Percentiles rank a stretch among this genome's conserved stretches.
Conservation (phyloP, 2,797 vertebrate species). For the Meriones psammophilus region DNA sequence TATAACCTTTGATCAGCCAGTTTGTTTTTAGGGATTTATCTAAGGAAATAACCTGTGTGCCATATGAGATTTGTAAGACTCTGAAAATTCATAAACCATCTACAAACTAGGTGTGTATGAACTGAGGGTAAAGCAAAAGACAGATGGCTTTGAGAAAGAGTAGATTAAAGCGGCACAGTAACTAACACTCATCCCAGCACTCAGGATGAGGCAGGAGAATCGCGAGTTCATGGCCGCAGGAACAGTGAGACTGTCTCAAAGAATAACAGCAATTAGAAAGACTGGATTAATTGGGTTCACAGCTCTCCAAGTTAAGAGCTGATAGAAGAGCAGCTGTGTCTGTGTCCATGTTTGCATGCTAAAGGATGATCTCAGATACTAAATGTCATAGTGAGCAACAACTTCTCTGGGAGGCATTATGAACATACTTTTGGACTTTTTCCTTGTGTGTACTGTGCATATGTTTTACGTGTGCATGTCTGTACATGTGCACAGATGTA, state of each 20-base stretch:
- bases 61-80: not conserved
- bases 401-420: not conserved
- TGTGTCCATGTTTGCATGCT: not conserved
- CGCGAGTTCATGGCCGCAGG: not conserved
- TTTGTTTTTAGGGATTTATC: conserved; percentile 58
- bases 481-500: not conserved
- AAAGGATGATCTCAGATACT: conserved; percentile 2
- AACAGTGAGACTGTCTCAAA: not conserved
- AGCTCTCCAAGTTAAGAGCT: conserved; percentile 8
- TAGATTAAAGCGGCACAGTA: not conserved
- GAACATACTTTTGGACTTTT: not conserved
- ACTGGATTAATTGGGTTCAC: not conserved
- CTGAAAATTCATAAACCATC: conserved; percentile 7
- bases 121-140: not conserved
- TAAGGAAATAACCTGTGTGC: conserved; percentile 3
- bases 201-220: not conserved
- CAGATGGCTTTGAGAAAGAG: conserved; percentile 11
- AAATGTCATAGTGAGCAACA: not conserved
- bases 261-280: not conserved
- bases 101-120: not conserved
- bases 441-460: not conserved
- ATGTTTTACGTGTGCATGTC: not conserved
- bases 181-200: not conserved
- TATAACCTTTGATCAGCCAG: not conserved
- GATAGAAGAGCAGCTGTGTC: not conserved